A percentile compares a stretch with the other conserved stretches of the same genome.
phyloP scores from a whole-genome alignment of 1,140 invertebrate species.

The Psilanteris sp. region DNA sequence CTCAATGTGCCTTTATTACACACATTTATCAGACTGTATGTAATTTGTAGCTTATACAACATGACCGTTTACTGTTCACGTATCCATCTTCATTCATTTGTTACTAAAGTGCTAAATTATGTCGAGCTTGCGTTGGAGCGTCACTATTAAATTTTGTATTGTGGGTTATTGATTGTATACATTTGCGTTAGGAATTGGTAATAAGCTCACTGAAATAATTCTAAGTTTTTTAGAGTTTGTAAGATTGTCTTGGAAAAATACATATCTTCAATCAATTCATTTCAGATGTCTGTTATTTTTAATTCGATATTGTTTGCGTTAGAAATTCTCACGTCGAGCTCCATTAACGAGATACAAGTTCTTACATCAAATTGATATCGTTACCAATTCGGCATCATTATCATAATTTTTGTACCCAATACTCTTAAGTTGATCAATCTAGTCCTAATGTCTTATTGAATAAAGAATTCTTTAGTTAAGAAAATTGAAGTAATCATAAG shows the following conservation, averaged over 20 bases:
- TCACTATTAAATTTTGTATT: conserved; percentile 20
- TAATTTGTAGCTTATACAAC: conserved; percentile 74
- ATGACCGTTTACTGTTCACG: conserved; percentile 69
- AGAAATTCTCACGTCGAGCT: too few relatives aligned
- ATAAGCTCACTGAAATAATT: conserved; percentile 15
- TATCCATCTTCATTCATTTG: conserved; percentile 14
- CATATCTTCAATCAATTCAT: conserved; percentile 30
- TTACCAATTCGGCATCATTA: too few relatives aligned
- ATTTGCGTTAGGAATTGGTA: conserved; percentile 25
- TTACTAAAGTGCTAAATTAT: not conserved
- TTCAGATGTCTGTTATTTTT: conserved; percentile 27
- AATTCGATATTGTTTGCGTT: conserved; percentile 6
- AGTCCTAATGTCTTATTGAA: conserved; percentile 10
- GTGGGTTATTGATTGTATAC: conserved; percentile 18
- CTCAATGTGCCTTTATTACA: conserved; percentile 76
- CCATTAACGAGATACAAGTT: too few relatives aligned
- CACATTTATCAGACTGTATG: conserved; percentile 77
- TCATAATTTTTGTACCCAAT: conserved; percentile 15
- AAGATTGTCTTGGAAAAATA: conserved; percentile 46
- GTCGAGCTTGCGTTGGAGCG: not conserved
- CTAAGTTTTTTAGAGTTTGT: conserved; percentile 55
- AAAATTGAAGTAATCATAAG: conserved; percentile 1
- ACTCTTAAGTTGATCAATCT: conserved; percentile 13
- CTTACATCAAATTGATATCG: too few relatives aligned
- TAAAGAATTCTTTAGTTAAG: conserved; percentile 12